Percentiles rank a stretch among this genome's conserved stretches.
phyloP scores from a whole-genome alignment of 2,113 vertebrate species.

The Tachysurus vachellii region DNA sequence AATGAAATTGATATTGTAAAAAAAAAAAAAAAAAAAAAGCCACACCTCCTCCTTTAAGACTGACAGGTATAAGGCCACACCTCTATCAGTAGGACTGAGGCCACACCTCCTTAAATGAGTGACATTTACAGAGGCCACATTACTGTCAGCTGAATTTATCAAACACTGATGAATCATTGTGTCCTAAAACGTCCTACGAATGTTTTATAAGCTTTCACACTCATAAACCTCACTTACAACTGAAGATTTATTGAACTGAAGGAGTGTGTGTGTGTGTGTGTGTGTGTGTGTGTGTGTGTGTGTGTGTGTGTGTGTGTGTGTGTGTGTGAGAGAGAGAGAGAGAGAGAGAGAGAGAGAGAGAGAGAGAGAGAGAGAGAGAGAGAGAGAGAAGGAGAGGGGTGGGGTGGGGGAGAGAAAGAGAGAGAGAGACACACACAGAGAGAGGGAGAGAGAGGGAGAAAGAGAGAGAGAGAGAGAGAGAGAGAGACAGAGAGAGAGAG shows the following conservation, averaged over 20 bases:
- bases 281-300: neutral
- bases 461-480: no score
- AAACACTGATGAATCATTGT: neutral
- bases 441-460: no score
- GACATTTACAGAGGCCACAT: neutral
- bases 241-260: neutral
- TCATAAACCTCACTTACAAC: neutral
- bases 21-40: neutral
- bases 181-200: neutral
- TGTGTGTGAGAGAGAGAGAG: neutral
- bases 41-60: neutral
- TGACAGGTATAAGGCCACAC: neutral
- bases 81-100: neutral
- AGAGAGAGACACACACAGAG: no score
- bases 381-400: no score
- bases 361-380: no score
- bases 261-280: neutral
- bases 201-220: neutral
- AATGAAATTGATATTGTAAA: neutral
- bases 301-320: neutral
- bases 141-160: neutral
- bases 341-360: no score
- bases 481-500: no score
- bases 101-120: no score
- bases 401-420: no score